phyloP scores from a whole-genome alignment of 2,113 vertebrate species.

The Dolichallabes microphthalmus region DNA sequence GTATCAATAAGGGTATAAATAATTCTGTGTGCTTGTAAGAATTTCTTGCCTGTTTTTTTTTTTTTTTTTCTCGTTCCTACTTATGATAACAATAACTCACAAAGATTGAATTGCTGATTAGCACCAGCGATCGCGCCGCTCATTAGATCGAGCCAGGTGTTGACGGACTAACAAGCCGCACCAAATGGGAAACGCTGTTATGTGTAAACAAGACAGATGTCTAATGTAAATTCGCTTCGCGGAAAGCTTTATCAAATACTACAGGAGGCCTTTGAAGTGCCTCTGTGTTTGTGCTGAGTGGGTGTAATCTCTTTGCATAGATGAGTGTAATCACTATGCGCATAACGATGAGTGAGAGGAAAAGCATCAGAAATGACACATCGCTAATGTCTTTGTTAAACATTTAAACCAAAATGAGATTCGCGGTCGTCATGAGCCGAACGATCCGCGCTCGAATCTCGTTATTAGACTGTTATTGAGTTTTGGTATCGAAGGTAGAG shows the following conservation, averaged over 20 bases:
- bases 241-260: not conserved
- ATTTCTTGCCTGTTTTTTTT: not conserved
- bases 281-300: not conserved
- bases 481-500: not conserved
- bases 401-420: not conserved
- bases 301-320: not conserved
- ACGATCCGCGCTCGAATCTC: not conserved
- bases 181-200: conserved; percentile 26
- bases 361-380: not conserved
- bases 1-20: not conserved
- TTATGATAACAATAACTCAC: not conserved
- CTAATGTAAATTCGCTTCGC: conserved; percentile 15
- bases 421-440: not conserved
- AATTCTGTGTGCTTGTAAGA: not conserved
- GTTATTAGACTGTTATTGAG: not conserved
- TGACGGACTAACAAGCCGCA: conserved; percentile 3
- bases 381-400: not conserved
- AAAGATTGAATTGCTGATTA: not conserved
- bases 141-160: conserved; percentile 28
- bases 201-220: conserved; percentile 19
- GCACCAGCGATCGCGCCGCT: not conserved
- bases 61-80: not conserved
- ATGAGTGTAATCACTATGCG: not conserved
- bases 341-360: not conserved
- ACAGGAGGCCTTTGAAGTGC: conserved; percentile 13